These are phyloP conservation scores for Pterobdella sp. DNA, from an alignment of 2,888 invertebrate genomes.

Conservation along the genomic window DNA sequence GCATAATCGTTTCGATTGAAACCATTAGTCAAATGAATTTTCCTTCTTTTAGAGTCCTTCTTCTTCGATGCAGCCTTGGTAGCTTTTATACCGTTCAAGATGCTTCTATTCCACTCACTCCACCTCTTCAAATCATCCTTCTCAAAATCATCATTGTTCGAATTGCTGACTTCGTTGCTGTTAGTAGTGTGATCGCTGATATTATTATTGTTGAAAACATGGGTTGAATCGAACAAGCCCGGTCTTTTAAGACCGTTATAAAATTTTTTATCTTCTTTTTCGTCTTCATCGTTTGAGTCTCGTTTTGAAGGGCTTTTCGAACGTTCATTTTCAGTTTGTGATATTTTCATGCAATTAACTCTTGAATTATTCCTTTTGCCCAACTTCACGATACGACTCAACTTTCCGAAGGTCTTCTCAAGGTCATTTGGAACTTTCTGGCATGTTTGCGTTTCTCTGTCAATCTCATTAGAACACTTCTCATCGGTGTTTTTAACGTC, in stretches of 20 bases:
- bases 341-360: too few species aligned
- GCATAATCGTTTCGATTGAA: background rate
- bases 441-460: too few species aligned
- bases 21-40: background rate
- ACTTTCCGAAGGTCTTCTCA: too few species aligned
- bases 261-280: background rate
- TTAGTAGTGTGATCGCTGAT: background rate
- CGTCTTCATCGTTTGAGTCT: background rate
- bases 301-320: background rate
- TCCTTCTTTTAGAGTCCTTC: background rate
- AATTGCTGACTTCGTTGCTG: background rate
- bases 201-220: background rate
- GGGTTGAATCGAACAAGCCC: background rate
- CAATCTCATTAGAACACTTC: too few species aligned
- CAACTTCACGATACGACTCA: too few species aligned
- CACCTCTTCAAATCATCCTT: background rate
- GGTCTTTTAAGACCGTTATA: slow-evolving; percentile 4
- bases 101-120: background rate
- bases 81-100: background rate
- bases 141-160: background rate
- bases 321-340: too few species aligned
- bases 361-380: too few species aligned
- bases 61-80: background rate
- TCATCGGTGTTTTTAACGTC: too few species aligned
- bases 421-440: too few species aligned